These are phyloP conservation scores for Hemaris fuciformis DNA, from an alignment of 2,888 invertebrate genomes.

Conservation along the genomic window DNA sequence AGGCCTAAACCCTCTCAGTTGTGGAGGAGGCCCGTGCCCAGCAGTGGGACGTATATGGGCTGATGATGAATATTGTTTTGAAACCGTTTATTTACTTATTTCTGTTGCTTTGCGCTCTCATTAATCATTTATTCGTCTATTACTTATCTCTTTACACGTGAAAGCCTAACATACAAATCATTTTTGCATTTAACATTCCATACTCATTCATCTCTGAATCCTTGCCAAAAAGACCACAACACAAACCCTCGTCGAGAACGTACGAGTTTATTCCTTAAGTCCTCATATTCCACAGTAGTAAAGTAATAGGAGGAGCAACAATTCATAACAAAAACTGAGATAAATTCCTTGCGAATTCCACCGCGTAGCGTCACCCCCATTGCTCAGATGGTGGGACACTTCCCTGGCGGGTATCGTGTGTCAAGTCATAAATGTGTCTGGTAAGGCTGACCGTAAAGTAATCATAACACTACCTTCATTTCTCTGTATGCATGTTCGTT, in stretches of 20 bases:
- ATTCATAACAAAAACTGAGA: conserved; percentile 12
- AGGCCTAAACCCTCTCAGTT: no score
- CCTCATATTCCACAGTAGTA: background rate
- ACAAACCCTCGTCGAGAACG: background rate
- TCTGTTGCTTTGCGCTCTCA: no score
- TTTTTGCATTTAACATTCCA: no score
- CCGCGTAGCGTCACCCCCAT: conserved; percentile 68
- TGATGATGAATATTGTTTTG: no score
- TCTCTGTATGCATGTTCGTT: no score
- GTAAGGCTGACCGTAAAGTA: conserved; percentile 58
- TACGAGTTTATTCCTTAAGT: background rate
- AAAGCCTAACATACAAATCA: no score
- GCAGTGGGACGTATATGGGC: no score
- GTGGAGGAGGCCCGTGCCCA: no score
- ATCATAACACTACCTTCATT: conserved; percentile 52
- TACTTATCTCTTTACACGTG: no score
- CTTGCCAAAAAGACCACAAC: background rate
- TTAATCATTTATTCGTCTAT: no score
- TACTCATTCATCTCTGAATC: background rate
- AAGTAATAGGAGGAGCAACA: conserved; percentile 2
- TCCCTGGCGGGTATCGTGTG: conserved; percentile 69
- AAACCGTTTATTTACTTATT: no score
- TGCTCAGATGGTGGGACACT: conserved; percentile 64
- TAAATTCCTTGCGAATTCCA: conserved; percentile 50
- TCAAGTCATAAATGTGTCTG: conserved; percentile 70